Evolutionary conservation across 2,113 vertebrate genomes (phyloP), one percentile per base, ranked within the genome.

Genomic region (Chrysochloris asiatica): DNA sequence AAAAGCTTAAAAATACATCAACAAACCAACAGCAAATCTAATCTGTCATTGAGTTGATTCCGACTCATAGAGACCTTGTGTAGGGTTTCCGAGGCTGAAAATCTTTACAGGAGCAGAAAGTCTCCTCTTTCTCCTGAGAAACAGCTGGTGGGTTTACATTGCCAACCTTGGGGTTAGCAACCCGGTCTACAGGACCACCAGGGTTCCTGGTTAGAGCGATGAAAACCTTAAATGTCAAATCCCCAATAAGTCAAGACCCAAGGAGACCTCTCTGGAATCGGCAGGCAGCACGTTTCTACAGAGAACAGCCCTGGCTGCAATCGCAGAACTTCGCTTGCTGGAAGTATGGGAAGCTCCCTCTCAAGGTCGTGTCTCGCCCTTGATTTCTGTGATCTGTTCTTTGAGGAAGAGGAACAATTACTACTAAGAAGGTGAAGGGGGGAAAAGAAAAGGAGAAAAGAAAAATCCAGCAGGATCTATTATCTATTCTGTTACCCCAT

Each of bases 311-410:
- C n/a, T 0, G 26, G 47, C 69, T 47, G 0, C 41, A 43, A 0
- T 19, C 24, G 19, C 22, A n/a, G 65, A 16, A 0, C 12, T 36
- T 54, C 19, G 1, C 13, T 24, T 2, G 28, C 28, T 22, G 6
- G 24, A 14, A 56, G 43, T 59, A 33, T 0, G 3, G 28, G 52
- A 10, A 8, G 28, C 33, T 71, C 36, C 11, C 1, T 14, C 52
- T 88, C 30, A 8, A 3, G 6, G 36, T 28, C 0, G 7, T 5
- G 0, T 5, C 76, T 69, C 36, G 41, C n/a, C 59, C 48, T 91
- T 26, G 47, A 47, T 75, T 61, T 33, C 75, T 21, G n/a, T 56
- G 85, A 78, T 43, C 76, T 43, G 75, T 63, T 84, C 76, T 84
- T 87, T 24, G 14, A 76, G 50, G 45, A 89, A 90, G 83, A 76